Percentiles rank a stretch among this genome's conserved stretches.
Evolutionary conservation across 2,113 vertebrate species (phyloP).

Genomic region (Athene noctua): DNA sequence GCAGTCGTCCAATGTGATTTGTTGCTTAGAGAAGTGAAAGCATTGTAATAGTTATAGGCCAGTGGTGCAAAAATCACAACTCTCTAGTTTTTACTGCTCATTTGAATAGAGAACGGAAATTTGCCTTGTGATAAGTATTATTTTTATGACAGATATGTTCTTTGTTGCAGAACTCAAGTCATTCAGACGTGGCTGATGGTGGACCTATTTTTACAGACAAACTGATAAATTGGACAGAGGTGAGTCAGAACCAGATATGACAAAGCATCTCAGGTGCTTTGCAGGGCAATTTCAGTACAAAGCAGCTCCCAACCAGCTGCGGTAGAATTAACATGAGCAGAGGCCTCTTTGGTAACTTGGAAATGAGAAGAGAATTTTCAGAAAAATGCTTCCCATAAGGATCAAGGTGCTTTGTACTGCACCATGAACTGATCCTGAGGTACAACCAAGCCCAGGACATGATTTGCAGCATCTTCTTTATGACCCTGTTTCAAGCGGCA

Average conservation of each 20-base stretch:
- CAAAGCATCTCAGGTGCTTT: not conserved
- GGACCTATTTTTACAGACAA: constrained; percentile 41
- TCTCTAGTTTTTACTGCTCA: not conserved
- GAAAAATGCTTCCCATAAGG: not conserved
- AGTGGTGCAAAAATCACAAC: not conserved
- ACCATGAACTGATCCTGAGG: not conserved
- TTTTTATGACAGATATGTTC: not conserved
- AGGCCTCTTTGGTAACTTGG: not conserved
- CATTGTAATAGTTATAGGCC: not conserved
- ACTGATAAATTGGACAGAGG: constrained; percentile 65
- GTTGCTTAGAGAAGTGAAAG: not conserved
- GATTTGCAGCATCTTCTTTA: not conserved
- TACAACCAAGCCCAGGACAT: not conserved
- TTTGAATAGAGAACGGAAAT: not conserved
- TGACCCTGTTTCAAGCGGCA: not conserved
- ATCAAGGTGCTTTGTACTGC: not conserved
- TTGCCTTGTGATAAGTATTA: not conserved
- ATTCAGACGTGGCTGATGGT: constrained; percentile 30
- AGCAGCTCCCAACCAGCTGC: not conserved
- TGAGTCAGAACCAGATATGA: constrained; percentile 47
- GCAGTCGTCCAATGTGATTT: not conserved
- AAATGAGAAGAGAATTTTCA: not conserved
- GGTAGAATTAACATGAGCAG: accelerated
- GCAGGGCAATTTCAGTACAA: not conserved
- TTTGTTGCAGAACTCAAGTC: constrained; percentile 67